A percentile compares a stretch with the other conserved stretches of the same genome.
These are phyloP conservation scores for Drosophila quadrilineata DNA, from an alignment of 1,140 invertebrate species.

Conservation along the genomic window DNA sequence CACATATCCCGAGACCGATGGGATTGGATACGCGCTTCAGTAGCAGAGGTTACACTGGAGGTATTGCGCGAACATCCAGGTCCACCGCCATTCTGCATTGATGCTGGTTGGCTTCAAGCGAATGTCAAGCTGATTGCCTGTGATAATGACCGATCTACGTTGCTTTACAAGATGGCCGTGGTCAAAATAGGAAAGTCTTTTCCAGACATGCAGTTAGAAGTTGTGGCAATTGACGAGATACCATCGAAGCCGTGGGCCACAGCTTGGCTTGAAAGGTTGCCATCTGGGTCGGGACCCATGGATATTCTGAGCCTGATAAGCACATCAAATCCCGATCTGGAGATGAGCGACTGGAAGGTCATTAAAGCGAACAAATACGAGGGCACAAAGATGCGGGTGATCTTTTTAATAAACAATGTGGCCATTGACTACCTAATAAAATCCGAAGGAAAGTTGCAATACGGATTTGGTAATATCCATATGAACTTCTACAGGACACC, in stretches of 20 bases:
- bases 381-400: not conserved
- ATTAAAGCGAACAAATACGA: slow-evolving; percentile 15
- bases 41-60: slow-evolving; percentile 13
- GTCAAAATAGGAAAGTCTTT: slow-evolving; percentile 9
- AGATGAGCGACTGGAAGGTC: not conserved
- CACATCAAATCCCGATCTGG: slow-evolving; percentile 1
- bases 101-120: slow-evolving; percentile 21
- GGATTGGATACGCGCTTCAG: slow-evolving; percentile 13
- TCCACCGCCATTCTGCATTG: slow-evolving; percentile 9
- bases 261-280: slow-evolving; percentile 13
- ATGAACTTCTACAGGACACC: slow-evolving; percentile 6
- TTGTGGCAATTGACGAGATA: slow-evolving; percentile 16
- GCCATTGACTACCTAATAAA: not conserved
- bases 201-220: slow-evolving; percentile 10
- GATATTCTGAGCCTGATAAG: slow-evolving; percentile 5
- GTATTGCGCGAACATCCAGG: slow-evolving; percentile 17
- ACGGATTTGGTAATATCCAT: slow-evolving; percentile 7
- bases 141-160: slow-evolving; percentile 9
- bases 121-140: slow-evolving; percentile 17
- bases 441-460: slow-evolving; percentile 1
- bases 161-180: slow-evolving; percentile 6
- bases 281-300: not conserved
- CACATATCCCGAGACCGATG: slow-evolving; percentile 12
- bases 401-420: slow-evolving; percentile 4
- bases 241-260: slow-evolving; percentile 11